Evolutionary conservation across 2,888 invertebrate genomes (phyloP), one percentile per base, ranked within the genome.

Genomic region (Pinctada fucata): DNA sequence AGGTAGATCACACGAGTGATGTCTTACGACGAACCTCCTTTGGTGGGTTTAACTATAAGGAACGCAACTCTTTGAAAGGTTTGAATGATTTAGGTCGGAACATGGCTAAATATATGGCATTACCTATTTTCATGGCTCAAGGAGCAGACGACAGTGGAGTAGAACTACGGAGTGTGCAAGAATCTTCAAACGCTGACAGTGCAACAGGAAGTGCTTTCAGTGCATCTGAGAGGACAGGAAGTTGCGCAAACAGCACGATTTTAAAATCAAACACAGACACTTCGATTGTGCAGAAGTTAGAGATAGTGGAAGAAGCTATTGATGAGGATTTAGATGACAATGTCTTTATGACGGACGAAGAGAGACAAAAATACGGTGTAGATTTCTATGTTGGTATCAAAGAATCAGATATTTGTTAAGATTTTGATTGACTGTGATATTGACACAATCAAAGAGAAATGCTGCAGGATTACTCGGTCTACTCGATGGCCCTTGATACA

Each of bases 1-100:
- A 83, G 64, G 65, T 83, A 50, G 79, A 80, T 47, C 78, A 80
- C 51, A 75, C 82, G 45, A 75, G 51, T 5, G 72, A 58, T 45
- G 16, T 71, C 13, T 58, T 79, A 6, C 31, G 70, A 3, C 71
- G 50, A 13, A 64, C 63, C 4, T 48, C 49, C 8, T 63, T 49
- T 4, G 58, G 13, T 31, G 16, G 16, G 2, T 31, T 8, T 58
- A 1, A 64, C 50, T 49, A 16, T 45, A 45, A 50, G 3, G 47
- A 0, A 2, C 16, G 49, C 8, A 8, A 50, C 13, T 64, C 70
- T 31, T 51, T 58, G 16, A 52, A 76, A 3, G 63, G 67, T 10
- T n/a, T 68, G 4, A 10, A 16, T 16, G 10, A 68, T 45, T 3
- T 68, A 47, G 47, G 68, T 5, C 16, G 47, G 45, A 45, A 68